Evolutionary conservation across 2,113 vertebrate species (phyloP), one percentile per base, ranked within the genome.

Genomic region (Opisthocomus hoazin): DNA sequence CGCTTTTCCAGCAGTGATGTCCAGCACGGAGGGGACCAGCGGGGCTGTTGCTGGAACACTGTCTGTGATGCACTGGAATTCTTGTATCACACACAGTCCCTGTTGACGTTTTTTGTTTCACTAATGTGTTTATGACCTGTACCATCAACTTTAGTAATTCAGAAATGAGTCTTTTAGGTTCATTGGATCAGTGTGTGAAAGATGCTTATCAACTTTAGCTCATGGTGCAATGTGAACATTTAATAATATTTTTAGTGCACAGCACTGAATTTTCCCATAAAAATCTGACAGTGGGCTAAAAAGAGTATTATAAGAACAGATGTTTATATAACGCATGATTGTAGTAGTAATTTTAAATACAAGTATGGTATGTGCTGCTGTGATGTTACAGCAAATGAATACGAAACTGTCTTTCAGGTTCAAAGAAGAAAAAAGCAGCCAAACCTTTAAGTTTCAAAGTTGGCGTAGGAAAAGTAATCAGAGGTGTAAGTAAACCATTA

Each of bases 371-470:
- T 5, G 6, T 76, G 57, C 63, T 69, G 61, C 4, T 39, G 64
- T 39, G 56, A 26, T 24, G 10, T 8, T 39, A 32, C 51, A 63
- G 39, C 57, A 32, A 16, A 11, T 26, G 27, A 53, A 56, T 21
- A 13, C 21, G 54, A 91, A 94, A 93, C 41, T 97, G 17, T 97
- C 77, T 97, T 98, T 19, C 97, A 99, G 99, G 95, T 71, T 98
- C 99, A 36, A 99, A 98, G 97, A 99, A 99, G 98, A 99, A 99
- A 89, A 99, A 99, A 94, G 99, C 98, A 85, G 75, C 98, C 36
- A 99, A 99, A 70, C 99, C 99, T 12, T 95, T 99, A 95, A 98
- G 98, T 96, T 99, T 99, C 97, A 99, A 99, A 97, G 99, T 99
- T 9, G 99, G 99, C 6, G 2, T 99, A 90, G 99, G 99, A 57